Evolutionary conservation across 2,888 invertebrate genomes (phyloP), one percentile per base, ranked within the genome.

Genomic region (Papilio elwesi): DNA sequence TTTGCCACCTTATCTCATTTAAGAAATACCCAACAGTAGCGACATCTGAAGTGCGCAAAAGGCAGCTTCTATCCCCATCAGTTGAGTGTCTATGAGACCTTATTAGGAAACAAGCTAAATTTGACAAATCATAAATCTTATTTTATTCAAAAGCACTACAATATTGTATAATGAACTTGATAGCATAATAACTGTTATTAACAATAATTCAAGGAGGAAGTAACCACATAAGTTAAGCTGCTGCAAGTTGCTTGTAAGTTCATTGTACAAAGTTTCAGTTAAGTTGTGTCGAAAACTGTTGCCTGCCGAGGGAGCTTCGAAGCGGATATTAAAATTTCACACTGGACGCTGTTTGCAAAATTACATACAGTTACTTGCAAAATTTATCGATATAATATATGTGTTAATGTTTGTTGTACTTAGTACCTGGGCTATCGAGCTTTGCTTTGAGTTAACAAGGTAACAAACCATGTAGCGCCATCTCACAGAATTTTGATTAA

Each of bases 261-360:
- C 38, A 72, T 72, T n/a, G 68, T 66, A 63, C 12, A 15, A 63
- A 72, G 68, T 68, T 72, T 47, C 63, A 26, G 11, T 48, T n/a
- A 62, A 67, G 12, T 71, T 67, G 66, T 66, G 67, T 59, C 67
- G 53, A 51, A 66, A 70, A 63, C 63, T 59, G 49, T 68, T 68
- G 57, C 59, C 15, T 53, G n/a, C 70, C 26, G 4, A 26, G 2
- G 1, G 26, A 62, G 53, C 47, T 71, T 43, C 53, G 51, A 72
- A 68, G 55, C 38, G 72, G 68, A 72, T 72, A 72, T 68, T 72
- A 68, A 72, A 72, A 72, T 72, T 72, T 59, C 67, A 52, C 16
- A 59, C 52, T 71, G 67, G 71, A 47, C 62, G 6, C 10, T 51
- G 71, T 67, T 43, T 36, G 47, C 36, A 52, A 52, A 62, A 71